Evolutionary conservation across 2,797 vertebrate species (phyloP).

Genomic region (Synanceia verrucosa): DNA sequence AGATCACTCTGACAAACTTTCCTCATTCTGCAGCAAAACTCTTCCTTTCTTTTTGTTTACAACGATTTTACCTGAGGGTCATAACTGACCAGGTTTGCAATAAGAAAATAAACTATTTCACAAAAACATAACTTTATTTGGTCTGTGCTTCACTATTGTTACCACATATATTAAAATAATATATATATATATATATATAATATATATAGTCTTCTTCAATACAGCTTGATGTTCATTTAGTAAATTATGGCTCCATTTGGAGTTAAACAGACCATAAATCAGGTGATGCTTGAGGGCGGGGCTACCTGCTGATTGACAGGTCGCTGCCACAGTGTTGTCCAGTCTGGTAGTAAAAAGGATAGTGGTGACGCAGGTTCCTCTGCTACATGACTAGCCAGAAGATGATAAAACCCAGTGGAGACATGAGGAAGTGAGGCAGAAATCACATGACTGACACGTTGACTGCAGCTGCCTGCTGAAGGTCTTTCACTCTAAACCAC

Average conservation of each 20-base stretch:
- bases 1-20: neutral
- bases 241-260: too few species aligned
- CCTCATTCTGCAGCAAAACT: neutral
- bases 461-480: neutral
- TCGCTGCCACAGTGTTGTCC: too few species aligned
- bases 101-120: neutral
- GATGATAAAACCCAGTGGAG: neutral
- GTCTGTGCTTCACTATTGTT: neutral
- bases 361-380: neutral
- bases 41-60: neutral
- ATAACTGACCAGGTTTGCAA: neutral
- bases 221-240: too few species aligned
- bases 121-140: neutral
- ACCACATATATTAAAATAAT: too few species aligned
- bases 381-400: neutral
- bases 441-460: neutral
- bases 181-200: neutral
- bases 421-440: neutral
- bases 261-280: too few species aligned
- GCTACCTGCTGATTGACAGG: too few species aligned
- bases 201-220: too few species aligned
- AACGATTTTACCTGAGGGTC: neutral
- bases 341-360: too few species aligned
- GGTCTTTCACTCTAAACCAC: neutral
- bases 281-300: too few species aligned